phyloP scores from a whole-genome alignment of 2,113 vertebrate species.

The Aplodontia rufa region DNA sequence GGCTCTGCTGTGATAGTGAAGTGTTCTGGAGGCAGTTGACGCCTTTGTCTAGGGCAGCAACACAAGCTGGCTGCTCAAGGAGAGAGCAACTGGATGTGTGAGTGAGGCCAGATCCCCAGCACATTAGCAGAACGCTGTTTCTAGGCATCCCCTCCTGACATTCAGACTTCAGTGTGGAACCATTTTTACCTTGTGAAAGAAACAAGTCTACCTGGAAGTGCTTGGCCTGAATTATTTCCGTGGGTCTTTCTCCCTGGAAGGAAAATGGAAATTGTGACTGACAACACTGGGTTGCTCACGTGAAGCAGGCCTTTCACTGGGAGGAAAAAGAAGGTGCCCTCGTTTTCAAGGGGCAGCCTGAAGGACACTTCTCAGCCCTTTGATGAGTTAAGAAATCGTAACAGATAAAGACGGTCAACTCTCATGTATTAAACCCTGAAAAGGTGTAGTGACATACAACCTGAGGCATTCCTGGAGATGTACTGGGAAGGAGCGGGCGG shows the following conservation, averaged over 20 bases:
- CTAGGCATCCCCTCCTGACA: neutral
- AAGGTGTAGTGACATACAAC: too few relatives aligned
- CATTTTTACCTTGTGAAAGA: slow-evolving; percentile 62
- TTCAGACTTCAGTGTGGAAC: slow-evolving; percentile 21
- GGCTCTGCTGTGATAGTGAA: slow-evolving; percentile 87
- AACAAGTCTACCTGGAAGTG: slow-evolving; percentile 35
- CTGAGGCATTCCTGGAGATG: too few relatives aligned
- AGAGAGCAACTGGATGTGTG: slow-evolving; percentile 65
- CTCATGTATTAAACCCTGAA: too few relatives aligned
- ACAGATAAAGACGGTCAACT: too few relatives aligned
- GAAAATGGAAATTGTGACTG: slow-evolving; percentile 3
- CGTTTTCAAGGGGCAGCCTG: neutral
- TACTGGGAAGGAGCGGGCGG: too few relatives aligned
- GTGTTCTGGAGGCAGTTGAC: slow-evolving; percentile 90
- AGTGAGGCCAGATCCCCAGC: slow-evolving; percentile 68
- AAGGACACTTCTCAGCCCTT: slow-evolving; percentile 32
- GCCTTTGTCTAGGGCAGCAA: slow-evolving; percentile 87
- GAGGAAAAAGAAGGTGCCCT: slow-evolving; percentile 1
- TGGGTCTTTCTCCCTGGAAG: neutral
- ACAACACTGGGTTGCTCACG: neutral
- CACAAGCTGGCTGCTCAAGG: slow-evolving; percentile 85
- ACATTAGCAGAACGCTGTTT: slow-evolving; percentile 60
- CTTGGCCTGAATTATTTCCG: slow-evolving; percentile 41
- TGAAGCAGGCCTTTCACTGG: slow-evolving; percentile 43
- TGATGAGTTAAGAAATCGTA: slow-evolving; percentile 33